Evolutionary conservation across 1,140 invertebrate species (phyloP), one percentile per base, ranked within the genome.

Genomic region (Drosophila setifemur): DNA sequence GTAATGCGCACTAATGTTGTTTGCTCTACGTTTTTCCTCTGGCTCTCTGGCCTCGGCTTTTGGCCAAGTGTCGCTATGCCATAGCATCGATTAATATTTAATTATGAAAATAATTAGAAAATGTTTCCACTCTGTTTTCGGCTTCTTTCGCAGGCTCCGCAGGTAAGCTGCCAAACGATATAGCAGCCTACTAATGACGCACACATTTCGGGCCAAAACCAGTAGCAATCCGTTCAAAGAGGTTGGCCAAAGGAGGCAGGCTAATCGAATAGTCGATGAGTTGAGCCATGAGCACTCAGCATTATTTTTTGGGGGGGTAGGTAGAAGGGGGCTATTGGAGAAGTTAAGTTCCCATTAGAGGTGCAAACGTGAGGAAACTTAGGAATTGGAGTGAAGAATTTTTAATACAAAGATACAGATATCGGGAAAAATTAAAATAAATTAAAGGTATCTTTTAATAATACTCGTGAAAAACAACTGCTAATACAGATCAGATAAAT

Each of bases 1-100:
- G 75, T 88, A 88, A 85, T 83, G 85, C 82, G 82, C 82, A 88
- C 79, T 88, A 88, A 88, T 88, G 75, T 71, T 81, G 79, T 88
- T 88, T 85, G 72, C 71, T 49, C 31, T 6, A 61, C 44, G 61
- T 64, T 64, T 57, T 29, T 44, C n/a, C 48, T 29, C 40, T 6
- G 12, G 7, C 58, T 31, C 14, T 11, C 23, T 40, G 9, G 6
- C 28, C n/a, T 12, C 25, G 29, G n/a, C 2, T 16, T 11, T 23
- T 5, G 12, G 21, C 14, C 60, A 55, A 70, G 67, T 60, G 63
- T 63, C 39, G 63, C 54, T 60, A 55, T 54, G 33, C 44, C 43
- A n/a, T 57, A 29, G 43, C 31, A 45, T 69, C 68, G 44, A 73
- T 85, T 73, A 85, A 85, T 85, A 86, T 81, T 85, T 86, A 61